Conservation (phyloP, 2,888 invertebrate species). For the Drosophila nigricruria region DNA sequence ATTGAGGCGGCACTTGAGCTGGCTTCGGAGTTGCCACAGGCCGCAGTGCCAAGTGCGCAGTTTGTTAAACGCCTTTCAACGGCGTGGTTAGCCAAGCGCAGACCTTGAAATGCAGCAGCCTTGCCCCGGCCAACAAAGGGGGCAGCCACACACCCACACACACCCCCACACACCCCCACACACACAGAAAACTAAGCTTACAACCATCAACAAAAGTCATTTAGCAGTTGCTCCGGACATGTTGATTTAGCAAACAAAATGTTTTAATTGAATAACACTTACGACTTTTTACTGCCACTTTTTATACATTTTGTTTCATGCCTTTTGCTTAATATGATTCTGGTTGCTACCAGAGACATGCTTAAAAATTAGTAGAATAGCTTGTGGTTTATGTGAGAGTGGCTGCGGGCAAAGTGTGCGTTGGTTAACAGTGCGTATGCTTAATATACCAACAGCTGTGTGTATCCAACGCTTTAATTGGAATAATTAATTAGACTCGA, state of each 20-base stretch:
- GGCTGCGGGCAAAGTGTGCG: background rate
- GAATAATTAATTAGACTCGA: background rate
- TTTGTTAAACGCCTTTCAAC: conserved; percentile 81
- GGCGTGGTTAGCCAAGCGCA: conserved; percentile 74
- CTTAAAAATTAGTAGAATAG: background rate
- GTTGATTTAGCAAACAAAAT: conserved; percentile 77
- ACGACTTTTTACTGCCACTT: conserved; percentile 15
- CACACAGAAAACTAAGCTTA: conserved; percentile 31
- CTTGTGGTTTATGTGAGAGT: background rate
- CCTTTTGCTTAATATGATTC: background rate
- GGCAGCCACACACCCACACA: conserved; percentile 28
- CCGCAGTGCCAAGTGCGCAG: conserved; percentile 65
- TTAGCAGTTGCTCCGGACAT: conserved; percentile 58
- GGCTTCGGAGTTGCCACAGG: conserved; percentile 51
- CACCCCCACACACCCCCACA: background rate
- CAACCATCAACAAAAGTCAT: conserved; percentile 72
- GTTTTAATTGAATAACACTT: conserved; percentile 72
- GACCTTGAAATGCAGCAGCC: conserved; percentile 70
- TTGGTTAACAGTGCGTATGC: background rate
- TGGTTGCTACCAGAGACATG: background rate
- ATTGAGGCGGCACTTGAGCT: conserved; percentile 71
- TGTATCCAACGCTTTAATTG: background rate
- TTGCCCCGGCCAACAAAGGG: conserved; percentile 10
- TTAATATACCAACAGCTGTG: background rate
- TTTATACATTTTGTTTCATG: background rate